phyloP scores from a whole-genome alignment of 2,113 vertebrate genomes.

The Fukomys damarensis region DNA sequence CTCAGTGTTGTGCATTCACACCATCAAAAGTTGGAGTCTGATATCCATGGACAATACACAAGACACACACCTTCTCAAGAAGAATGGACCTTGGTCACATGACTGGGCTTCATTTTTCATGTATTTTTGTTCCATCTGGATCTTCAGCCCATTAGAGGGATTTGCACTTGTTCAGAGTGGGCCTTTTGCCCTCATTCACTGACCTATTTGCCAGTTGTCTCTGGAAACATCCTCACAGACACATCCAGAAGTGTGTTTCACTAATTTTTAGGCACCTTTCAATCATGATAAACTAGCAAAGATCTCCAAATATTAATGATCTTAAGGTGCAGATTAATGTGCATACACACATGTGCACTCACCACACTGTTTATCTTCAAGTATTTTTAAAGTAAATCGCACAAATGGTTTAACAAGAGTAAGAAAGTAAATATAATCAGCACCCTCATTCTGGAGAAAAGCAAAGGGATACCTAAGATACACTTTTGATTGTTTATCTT shows the following conservation, averaged over 20 bases:
- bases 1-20: not conserved
- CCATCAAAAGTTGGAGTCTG: not conserved
- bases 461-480: not conserved
- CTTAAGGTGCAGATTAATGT: not conserved
- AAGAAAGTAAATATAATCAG: not conserved
- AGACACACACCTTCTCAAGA: not conserved
- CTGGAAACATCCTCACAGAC: not conserved
- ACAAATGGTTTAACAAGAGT: not conserved
- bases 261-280: not conserved
- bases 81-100: not conserved
- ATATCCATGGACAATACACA: not conserved
- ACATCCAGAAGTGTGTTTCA: not conserved
- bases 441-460: not conserved
- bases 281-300: not conserved
- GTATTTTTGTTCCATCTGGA: not conserved
- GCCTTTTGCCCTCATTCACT: not conserved
- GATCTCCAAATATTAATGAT: not conserved
- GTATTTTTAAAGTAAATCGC: not conserved
- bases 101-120: not conserved
- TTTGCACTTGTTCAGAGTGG: not conserved
- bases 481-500: fast-evolving
- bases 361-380: not conserved
- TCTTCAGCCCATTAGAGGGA: not conserved
- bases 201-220: not conserved
- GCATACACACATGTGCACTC: not conserved